Base-by-base conservation (phyloP, 2,113 vertebrate genomes). In the Trematomus loennbergii region DNA sequence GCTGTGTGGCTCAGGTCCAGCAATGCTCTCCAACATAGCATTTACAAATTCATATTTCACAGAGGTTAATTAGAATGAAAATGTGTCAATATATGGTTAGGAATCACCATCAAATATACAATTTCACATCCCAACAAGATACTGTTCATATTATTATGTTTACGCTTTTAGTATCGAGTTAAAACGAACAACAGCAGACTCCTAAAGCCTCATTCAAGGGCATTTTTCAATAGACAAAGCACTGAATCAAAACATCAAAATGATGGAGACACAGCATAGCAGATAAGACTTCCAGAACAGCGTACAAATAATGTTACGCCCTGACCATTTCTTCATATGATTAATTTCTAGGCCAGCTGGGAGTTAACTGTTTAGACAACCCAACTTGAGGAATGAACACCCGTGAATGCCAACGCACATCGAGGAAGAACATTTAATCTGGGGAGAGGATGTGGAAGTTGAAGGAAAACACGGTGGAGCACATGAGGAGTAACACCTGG, bases 181-280 rank as follows among this genome's bases (percentile, higher is more conserved):
- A 5, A 12, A 65, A 12, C 40, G 2, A 13, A 40, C 22, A 75
- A 22, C 3, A 50, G n/a, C 22, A 9, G 22, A 49, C 50, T 1
- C 46, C 5, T 7, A 9, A 33, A 22, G 12, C 33, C 50, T 33
- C 10, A 40, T 55, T 18, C 15, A 88, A 68, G 20, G 57, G 29
- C 80, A 4, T 20, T 25, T 62, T 13, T 48, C n/a, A 67, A 45
- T 2, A 81, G 58, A 68, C 81, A 72, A 75, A 75, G 77, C 54
- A 75, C 11, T 15, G 5, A 69, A 49, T 49, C 20, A 55, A 59
- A 60, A 75, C 9, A 57, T 43, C 1, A 29, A 64, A 54, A 18
- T 58, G 8, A 49, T 46, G 33, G 49, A 61, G 4, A 52, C 16
- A 1, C 13, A n/a, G 43, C 13, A 33, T 6, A 65, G 40, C 58